A percentile compares a stretch with the other conserved stretches of the same genome.
phyloP scores from a whole-genome alignment of 2,888 invertebrate species.

The Boloria selene region DNA sequence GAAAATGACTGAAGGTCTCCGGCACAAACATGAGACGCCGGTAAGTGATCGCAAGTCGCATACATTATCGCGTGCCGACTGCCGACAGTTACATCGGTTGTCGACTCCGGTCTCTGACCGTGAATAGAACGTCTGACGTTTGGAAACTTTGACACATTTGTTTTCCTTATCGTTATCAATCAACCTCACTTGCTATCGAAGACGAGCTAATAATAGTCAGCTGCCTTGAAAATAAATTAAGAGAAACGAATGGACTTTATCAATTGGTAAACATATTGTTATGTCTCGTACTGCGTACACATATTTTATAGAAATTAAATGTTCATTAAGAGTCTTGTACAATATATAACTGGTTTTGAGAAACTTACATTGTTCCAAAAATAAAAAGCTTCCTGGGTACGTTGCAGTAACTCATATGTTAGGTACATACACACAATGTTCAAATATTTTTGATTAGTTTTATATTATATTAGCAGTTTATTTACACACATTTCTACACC shows the following conservation, averaged over 20 bases:
- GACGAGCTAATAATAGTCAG: constrained; percentile 5
- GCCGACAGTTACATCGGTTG: constrained; percentile 32
- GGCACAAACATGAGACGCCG: constrained; percentile 72
- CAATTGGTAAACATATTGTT: constrained; percentile 14
- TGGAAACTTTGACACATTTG: constrained; percentile 27
- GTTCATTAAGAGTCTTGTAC: constrained; percentile 29
- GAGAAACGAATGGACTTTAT: constrained; percentile 1
- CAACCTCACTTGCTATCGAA: constrained; percentile 19
- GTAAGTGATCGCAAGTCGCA: constrained; percentile 56
- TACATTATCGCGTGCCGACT: constrained; percentile 31
- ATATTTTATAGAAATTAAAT: constrained; percentile 5
- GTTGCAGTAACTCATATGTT: background rate
- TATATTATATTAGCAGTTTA: too few relatives aligned
- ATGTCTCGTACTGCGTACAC: constrained; percentile 18
- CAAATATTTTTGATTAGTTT: too few relatives aligned
- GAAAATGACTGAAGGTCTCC: constrained; percentile 79
- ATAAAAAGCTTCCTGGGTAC: background rate
- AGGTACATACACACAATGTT: too few relatives aligned
- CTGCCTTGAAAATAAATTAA: constrained; percentile 4
- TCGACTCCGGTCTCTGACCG: constrained; percentile 38
- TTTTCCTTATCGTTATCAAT: constrained; percentile 37
- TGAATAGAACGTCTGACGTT: constrained; percentile 34
- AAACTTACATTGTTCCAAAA: background rate
- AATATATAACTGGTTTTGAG: constrained; percentile 44
- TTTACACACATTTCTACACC: background rate